These are phyloP conservation scores for Lytechinus pictus DNA, from an alignment of 35 echinoderm and acorn worm genomes.

Conservation along the genomic window DNA sequence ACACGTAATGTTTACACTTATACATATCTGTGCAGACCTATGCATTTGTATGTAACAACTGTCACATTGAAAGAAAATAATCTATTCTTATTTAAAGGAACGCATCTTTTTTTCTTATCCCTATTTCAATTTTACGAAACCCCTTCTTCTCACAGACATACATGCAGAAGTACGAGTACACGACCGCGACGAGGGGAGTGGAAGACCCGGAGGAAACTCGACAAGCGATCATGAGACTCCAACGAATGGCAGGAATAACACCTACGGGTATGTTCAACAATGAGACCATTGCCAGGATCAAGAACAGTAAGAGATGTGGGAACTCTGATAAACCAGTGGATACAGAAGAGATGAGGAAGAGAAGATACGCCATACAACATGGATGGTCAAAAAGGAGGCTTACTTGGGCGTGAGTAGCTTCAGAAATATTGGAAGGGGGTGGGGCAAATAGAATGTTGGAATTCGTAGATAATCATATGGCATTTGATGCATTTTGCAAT, in stretches of 20 bases:
- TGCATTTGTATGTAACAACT: too few species aligned
- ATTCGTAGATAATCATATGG: too few species aligned
- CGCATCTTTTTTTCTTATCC: too few species aligned
- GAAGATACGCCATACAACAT: slow-evolving; percentile 11
- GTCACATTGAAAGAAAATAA: too few species aligned
- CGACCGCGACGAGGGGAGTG: background rate
- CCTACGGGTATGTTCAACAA: slow-evolving; percentile 65
- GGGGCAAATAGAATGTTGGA: too few species aligned
- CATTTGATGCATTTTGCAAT: too few species aligned
- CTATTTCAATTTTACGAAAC: too few species aligned
- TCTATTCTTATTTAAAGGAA: too few species aligned
- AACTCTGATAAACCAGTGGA: slow-evolving; percentile 53
- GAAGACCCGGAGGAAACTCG: background rate
- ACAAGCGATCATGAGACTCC: slow-evolving; percentile 54
- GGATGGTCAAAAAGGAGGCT: slow-evolving; percentile 19
- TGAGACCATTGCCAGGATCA: slow-evolving; percentile 78
- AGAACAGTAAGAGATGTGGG: slow-evolving; percentile 72
- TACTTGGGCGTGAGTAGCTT: slow-evolving; percentile 15
- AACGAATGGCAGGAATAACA: slow-evolving; percentile 54
- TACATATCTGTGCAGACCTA: too few species aligned
- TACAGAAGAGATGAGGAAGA: slow-evolving; percentile 15
- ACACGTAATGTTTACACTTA: too few species aligned
- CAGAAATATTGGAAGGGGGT: background rate
- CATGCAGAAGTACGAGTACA: slow-evolving; percentile 29
- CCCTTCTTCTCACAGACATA: background rate